Conservation (phyloP, 53 echinoderm and acorn worm species). For the Luidia sarsii region DNA sequence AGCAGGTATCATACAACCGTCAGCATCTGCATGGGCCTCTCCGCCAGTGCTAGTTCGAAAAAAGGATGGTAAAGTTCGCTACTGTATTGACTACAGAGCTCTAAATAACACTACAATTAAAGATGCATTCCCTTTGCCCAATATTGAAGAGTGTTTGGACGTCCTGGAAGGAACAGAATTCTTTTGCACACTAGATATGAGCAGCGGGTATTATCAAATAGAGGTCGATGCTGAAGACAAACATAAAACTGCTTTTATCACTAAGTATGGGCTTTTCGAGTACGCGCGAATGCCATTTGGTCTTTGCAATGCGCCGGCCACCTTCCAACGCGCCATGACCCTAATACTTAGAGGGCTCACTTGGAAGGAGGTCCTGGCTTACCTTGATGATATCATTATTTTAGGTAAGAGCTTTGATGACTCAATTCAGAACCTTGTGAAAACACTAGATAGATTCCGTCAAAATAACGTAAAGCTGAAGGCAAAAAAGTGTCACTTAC, state of each 20-base stretch:
- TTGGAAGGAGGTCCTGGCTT: constrained; percentile 3
- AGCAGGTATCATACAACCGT: no score
- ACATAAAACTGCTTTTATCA: constrained; percentile 61
- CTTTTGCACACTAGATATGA: constrained; percentile 55
- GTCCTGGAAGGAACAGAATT: constrained; percentile 46
- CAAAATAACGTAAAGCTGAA: constrained; percentile 33
- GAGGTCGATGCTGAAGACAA: constrained; percentile 35
- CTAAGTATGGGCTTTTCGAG: constrained; percentile 14
- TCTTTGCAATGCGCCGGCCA: constrained; percentile 57
- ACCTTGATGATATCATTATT: constrained; percentile 57
- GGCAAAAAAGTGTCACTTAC: constrained; percentile 22
- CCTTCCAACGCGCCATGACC: constrained; percentile 12
- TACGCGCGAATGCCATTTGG: constrained; percentile 62
- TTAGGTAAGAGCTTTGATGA: constrained; percentile 40
- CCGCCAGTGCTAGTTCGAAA: no score
- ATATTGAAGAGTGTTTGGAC: no score
- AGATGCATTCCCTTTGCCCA: no score
- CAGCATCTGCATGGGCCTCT: no score
- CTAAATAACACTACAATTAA: constrained; percentile 62
- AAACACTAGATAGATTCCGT: constrained; percentile 25
- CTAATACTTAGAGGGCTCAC: background rate
- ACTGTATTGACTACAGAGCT: constrained; percentile 12
- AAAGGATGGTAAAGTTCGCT: no score
- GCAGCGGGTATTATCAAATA: constrained; percentile 62
- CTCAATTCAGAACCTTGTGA: constrained; percentile 33